Percentiles rank a stretch among this genome's conserved stretches.
Evolutionary conservation across 2,888 invertebrate species (phyloP).

Genomic region (Zele albiditarsus): DNA sequence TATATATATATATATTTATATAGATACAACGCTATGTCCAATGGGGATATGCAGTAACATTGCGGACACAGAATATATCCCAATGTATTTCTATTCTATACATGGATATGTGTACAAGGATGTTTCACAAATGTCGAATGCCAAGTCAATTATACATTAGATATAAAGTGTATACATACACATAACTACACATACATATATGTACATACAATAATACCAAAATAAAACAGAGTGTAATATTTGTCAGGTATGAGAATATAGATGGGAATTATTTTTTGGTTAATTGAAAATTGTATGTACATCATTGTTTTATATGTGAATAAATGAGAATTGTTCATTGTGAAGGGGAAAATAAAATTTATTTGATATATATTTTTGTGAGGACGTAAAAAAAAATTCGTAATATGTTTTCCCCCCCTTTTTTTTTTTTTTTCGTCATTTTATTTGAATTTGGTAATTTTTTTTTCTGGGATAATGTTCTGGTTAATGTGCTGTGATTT

Average conservation of each 20-base stretch:
- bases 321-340: no score
- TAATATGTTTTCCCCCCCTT: neutral
- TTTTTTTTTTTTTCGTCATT: neutral
- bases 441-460: neutral
- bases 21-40: neutral
- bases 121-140: constrained; percentile 7
- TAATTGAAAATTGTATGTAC: neutral
- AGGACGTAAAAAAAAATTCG: neutral
- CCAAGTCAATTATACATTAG: constrained; percentile 6
- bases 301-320: no score
- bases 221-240: neutral
- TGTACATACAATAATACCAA: neutral
- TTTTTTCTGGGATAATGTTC: neutral
- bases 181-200: neutral
- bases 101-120: neutral
- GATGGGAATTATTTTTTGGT: neutral
- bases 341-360: neutral
- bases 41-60: neutral
- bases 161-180: neutral
- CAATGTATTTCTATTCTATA: constrained; percentile 3
- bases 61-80: neutral
- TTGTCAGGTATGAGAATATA: neutral
- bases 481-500: neutral
- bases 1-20: neutral
- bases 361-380: neutral